A percentile compares a stretch with the other conserved stretches of the same genome.
Evolutionary conservation across 1,140 invertebrate genomes (phyloP).

Genomic region (Nasonia giraulti): DNA sequence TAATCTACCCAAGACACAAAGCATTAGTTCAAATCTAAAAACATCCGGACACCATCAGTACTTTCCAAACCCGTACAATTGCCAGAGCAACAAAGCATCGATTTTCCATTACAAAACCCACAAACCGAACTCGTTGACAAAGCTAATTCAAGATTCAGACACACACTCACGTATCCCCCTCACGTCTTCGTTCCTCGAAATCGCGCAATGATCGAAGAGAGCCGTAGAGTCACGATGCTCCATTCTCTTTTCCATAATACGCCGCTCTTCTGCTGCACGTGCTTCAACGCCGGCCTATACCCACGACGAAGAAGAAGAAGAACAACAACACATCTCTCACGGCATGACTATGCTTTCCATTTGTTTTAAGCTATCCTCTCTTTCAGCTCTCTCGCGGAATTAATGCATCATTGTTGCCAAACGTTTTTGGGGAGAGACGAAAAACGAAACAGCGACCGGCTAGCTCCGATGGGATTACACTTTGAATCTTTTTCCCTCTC

Average conservation of each 20-base stretch:
- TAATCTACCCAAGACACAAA: too few species aligned
- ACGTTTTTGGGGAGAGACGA: background rate
- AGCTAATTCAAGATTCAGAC: too few species aligned
- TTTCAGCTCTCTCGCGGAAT: background rate
- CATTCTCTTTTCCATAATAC: constrained; percentile 12
- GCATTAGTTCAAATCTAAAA: too few species aligned
- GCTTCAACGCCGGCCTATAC: background rate
- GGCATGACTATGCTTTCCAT: background rate
- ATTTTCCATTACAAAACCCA: too few species aligned
- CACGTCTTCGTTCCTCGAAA: background rate
- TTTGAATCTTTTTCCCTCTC: too few species aligned
- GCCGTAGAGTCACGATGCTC: background rate
- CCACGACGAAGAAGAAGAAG: background rate
- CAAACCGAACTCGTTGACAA: too few species aligned
- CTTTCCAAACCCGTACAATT: too few species aligned
- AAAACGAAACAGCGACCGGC: too few species aligned
- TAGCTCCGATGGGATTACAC: too few species aligned
- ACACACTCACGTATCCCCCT: too few species aligned
- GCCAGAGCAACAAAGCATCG: too few species aligned
- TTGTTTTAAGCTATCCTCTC: background rate
- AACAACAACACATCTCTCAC: background rate
- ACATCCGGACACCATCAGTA: too few species aligned
- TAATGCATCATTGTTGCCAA: constrained; percentile 13
- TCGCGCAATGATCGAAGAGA: background rate
- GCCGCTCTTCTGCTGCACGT: background rate